Base-by-base conservation (phyloP, 2,113 vertebrate species). In the Bungarus multicinctus region DNA sequence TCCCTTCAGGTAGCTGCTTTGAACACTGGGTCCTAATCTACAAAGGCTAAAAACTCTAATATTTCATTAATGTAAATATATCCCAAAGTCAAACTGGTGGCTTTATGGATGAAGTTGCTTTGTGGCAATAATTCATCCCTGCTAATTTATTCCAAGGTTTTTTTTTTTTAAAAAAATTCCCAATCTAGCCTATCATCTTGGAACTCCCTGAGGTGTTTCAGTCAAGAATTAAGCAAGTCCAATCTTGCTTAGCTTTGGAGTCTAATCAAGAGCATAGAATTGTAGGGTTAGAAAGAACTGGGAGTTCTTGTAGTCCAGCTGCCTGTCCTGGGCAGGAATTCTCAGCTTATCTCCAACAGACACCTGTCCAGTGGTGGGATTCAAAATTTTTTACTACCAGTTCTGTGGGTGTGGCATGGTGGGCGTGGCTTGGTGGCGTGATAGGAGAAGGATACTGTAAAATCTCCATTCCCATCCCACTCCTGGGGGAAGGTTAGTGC, bases 11-110 rank as follows among this genome's bases (percentile, higher is more conserved):
- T 93, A 93, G 93, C 95, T 96, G 92, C 94, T 94, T 95, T 85
- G 88, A 92, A 95, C 93, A 87, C 93, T 93, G 95, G 95, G 93
- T 96, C 93, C 96, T 96, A 96, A 96, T 96, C 96, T 96, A 95
- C 94, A 96, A 93, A 93, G 95, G 97, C 97, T 97, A 97, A 97
- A 96, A 90, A 96, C 91, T 93, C 95, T 96, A 96, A 93, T 87
- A 94, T 96, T 96, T 96, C 95, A 92, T 60, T 94, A 85, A 0
- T 91, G 18, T 39, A 81, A 81, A 81, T 39, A 34, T 39, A 3
- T 39, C 16, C 69, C 18, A 39, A 22, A 43, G 18, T 22, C 69
- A 81, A 8, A 7, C 34, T 43, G 34, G 18, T 81, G 74, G 34
- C 18, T 81, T 43, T 81, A 20, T 81, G 1, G 34, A 81, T 39